A percentile compares a stretch with the other conserved stretches of the same genome.
Evolutionary conservation across 1,140 invertebrate species (phyloP).

Genomic region (Papilio machaon): DNA sequence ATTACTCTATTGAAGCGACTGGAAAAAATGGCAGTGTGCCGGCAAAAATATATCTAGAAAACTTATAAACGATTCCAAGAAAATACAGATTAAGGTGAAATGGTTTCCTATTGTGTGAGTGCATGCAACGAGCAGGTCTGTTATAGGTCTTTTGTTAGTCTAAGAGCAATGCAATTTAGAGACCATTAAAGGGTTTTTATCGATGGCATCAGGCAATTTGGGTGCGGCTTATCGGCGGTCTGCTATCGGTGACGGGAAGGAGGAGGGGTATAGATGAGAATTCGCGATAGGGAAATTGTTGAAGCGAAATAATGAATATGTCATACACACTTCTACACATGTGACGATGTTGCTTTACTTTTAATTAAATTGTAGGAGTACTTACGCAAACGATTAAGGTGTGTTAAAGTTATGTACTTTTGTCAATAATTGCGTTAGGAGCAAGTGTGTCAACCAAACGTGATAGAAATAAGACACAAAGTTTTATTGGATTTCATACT

Average conservation of each 20-base stretch:
- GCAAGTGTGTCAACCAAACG: background rate
- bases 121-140: conserved; percentile 14
- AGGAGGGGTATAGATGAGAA: background rate
- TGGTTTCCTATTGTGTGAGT: background rate
- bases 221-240: conserved; percentile 38
- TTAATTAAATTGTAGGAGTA: background rate
- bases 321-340: background rate
- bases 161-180: conserved; percentile 30
- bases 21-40: background rate
- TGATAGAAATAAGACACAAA: no score
- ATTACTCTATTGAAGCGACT: background rate
- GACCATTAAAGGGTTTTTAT: conserved; percentile 37
- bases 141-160: conserved; percentile 19
- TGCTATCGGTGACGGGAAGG: conserved; percentile 30
- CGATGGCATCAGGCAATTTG: conserved; percentile 43
- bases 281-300: conserved; percentile 12
- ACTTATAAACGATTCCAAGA: background rate
- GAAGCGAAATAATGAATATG: background rate
- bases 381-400: no score
- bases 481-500: background rate
- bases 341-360: background rate
- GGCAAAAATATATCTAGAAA: background rate
- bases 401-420: no score
- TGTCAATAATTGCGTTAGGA: no score
- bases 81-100: conserved; percentile 6